Base-by-base conservation (phyloP, 2,797 vertebrate genomes). In the Sebastes steindachneri region DNA sequence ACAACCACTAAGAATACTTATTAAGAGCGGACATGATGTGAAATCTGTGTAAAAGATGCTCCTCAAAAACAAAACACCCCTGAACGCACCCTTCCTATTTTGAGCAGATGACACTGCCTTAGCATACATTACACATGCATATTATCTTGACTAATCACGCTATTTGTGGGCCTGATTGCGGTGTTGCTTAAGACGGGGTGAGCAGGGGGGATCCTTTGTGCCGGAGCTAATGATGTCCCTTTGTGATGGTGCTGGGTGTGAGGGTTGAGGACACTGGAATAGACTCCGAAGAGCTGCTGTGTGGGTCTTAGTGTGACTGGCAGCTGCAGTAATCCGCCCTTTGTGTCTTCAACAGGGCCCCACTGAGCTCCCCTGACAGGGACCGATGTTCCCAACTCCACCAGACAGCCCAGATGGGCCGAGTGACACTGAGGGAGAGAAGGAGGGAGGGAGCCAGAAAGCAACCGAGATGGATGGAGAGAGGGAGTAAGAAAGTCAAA, bases 231-330 rank as follows among this genome's bases (percentile, higher is more conserved):
- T 96, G 95, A 96, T 92, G 93, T 94, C 93, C 93, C 92, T 95
- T 96, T 95, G 95, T 96, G 92, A 92, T 84, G 51, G 86, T 76
- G 82, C 86, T 76, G 88, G 90, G 93, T 90, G 92, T 85, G 88
- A 91, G 94, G 94, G 93, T 92, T 92, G 90, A 94, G 95, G 93
- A 94, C 94, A 95, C 95, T 95, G 94, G 87, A 93, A 90, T 92
- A 95, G 95, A 94, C 92, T 92, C 86, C 77, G 81, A 89, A 91
- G 95, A 93, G 92, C 93, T 87, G 93, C 92, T 93, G 93, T 92
- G 93, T 94, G 95, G 95, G 96, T 95, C 95, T 97, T 97, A 96
- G 96, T 93, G 92, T 96, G 96, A 96, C 96, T 97, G 97, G 95
- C 97, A 97, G 96, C 96, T 95, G 96, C 91, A 93, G 92, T 96